A percentile compares a stretch with the other conserved stretches of the same genome.
phyloP scores from a whole-genome alignment of 2,888 invertebrate species.

The Acrocera orbiculus region DNA sequence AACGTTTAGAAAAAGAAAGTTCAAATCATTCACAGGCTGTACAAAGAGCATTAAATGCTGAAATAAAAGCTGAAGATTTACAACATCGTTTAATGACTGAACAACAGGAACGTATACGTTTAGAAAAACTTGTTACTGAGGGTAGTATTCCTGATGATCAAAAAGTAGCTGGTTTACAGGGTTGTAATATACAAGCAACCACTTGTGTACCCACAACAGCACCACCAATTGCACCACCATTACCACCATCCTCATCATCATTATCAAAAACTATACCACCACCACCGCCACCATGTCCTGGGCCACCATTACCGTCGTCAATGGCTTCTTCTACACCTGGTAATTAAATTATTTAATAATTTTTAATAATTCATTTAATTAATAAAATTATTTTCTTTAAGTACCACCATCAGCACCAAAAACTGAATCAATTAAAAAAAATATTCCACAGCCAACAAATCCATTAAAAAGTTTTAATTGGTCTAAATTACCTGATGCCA shows the following conservation, averaged over 20 bases:
- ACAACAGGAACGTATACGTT: constrained; percentile 59
- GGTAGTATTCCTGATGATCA: constrained; percentile 89
- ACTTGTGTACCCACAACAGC: constrained; percentile 25
- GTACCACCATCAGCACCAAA: constrained; percentile 36
- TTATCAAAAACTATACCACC: constrained; percentile 31
- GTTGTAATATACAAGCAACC: constrained; percentile 32
- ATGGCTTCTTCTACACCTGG: constrained; percentile 29
- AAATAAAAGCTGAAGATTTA: constrained; percentile 40
- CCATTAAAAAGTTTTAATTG: constrained; percentile 95
- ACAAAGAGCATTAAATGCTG: constrained; percentile 44
- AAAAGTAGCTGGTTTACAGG: constrained; percentile 43
- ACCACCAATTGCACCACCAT: constrained; percentile 23
- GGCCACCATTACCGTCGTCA: constrained; percentile 22
- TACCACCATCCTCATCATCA: too few species aligned
- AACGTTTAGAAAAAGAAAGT: constrained; percentile 76
- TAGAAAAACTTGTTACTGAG: constrained; percentile 73
- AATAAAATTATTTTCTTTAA: constrained; percentile 2
- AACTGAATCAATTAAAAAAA: constrained; percentile 50
- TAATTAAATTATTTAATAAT: not conserved
- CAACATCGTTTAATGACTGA: constrained; percentile 54
- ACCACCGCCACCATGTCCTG: constrained; percentile 38
- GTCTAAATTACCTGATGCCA: constrained; percentile 84
- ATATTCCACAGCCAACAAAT: constrained; percentile 82
- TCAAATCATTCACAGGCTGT: constrained; percentile 72
- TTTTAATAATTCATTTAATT: not conserved